A percentile compares a stretch with the other conserved stretches of the same genome.
Evolutionary conservation across 2,113 vertebrate species (phyloP).

Genomic region (Turnix velox): DNA sequence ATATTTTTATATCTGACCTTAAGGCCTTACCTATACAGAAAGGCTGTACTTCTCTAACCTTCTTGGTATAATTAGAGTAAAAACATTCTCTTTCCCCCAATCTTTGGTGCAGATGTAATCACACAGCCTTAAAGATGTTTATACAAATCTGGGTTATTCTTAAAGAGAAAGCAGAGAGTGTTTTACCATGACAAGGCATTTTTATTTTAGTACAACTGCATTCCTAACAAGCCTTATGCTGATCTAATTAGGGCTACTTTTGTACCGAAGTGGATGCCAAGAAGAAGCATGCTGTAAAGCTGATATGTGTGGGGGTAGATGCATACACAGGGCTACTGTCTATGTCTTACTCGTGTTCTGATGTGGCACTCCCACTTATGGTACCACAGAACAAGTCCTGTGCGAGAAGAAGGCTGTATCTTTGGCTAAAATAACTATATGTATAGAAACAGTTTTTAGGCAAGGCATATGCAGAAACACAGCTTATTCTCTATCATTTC

Average conservation of each 20-base stretch:
- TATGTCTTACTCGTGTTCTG: not conserved
- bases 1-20: not conserved
- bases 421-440: not conserved
- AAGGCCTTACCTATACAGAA: not conserved
- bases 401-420: not conserved
- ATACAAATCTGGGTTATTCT: not conserved
- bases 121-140: not conserved
- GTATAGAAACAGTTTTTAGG: not conserved
- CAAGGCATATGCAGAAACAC: not conserved
- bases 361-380: not conserved
- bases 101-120: not conserved
- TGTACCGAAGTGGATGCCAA: not conserved
- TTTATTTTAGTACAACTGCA: not conserved
- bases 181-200: not conserved
- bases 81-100: not conserved
- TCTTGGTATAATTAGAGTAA: not conserved
- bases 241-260: not conserved
- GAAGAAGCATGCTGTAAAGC: not conserved
- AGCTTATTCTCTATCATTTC: not conserved
- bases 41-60: not conserved
- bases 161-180: not conserved
- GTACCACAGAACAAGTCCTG: not conserved
- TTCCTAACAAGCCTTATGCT: not conserved
- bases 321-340: not conserved
- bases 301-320: not conserved